These are phyloP conservation scores for Eristalis arbustorum DNA, from an alignment of 2,888 invertebrate species.

Conservation along the genomic window DNA sequence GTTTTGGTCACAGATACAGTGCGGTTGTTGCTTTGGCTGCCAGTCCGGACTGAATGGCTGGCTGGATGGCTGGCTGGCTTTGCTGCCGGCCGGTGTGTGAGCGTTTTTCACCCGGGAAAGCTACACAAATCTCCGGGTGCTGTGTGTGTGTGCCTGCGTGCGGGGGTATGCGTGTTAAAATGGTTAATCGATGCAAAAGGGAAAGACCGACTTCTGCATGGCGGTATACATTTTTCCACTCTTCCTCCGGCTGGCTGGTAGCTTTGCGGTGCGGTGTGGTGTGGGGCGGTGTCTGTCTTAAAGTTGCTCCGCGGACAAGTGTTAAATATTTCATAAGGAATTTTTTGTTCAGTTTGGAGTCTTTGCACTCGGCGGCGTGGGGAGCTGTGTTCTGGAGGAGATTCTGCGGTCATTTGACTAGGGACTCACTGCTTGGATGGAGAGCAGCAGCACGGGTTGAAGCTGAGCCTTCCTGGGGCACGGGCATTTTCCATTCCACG, in stretches of 20 bases:
- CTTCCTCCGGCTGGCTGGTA: not conserved
- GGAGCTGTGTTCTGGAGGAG: not conserved
- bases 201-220: constrained; percentile 18
- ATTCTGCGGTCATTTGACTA: not conserved
- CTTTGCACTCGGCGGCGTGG: not conserved
- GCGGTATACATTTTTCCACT: constrained; percentile 11
- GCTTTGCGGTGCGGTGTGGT: not conserved
- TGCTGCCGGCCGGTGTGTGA: constrained; percentile 42
- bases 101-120: constrained; percentile 22
- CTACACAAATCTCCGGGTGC: not conserved
- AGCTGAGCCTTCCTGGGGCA: not conserved
- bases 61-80: not conserved
- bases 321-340: constrained; percentile 18
- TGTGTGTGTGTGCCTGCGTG: not conserved
- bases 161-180: constrained; percentile 3
- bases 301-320: constrained; percentile 1
- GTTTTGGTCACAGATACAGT: constrained; percentile 40
- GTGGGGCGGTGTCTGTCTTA: not conserved
- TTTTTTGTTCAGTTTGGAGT: not conserved
- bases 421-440: not conserved
- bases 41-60: not conserved
- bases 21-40: constrained; percentile 39
- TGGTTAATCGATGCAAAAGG: constrained; percentile 34
- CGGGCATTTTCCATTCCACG: not conserved
- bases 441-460: not conserved